phyloP scores from a whole-genome alignment of 2,797 vertebrate genomes.

The Gorsachius magnificus region DNA sequence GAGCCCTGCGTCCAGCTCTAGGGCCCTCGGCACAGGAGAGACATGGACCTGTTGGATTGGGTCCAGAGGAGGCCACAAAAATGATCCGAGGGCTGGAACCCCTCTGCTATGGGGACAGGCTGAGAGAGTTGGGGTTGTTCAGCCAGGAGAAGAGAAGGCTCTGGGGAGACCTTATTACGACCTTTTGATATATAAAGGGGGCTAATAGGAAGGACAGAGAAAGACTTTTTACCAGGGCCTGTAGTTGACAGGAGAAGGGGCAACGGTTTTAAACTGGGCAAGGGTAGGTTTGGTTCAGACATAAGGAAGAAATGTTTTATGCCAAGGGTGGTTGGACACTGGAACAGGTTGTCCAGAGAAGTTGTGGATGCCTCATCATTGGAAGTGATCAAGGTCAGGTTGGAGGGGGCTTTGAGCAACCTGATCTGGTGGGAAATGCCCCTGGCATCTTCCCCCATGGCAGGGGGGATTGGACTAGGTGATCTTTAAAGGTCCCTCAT shows the following conservation, averaged over 20 bases:
- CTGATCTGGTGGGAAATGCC: not conserved
- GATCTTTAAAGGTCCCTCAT: rapidly evolving
- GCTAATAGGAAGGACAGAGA: not conserved
- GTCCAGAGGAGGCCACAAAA: not conserved
- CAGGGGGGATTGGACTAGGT: rapidly evolving
- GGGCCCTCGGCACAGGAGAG: not conserved
- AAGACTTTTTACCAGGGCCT: too few relatives aligned
- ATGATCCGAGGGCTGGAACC: rapidly evolving
- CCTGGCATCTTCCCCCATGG: not conserved
- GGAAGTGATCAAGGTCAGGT: not conserved
- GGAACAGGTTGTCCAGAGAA: not conserved
- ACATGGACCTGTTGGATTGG: not conserved
- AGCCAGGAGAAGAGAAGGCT: not conserved
- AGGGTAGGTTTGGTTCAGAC: not conserved
- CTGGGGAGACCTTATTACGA: rapidly evolving
- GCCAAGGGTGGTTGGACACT: not conserved
- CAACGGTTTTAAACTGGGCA: not conserved
- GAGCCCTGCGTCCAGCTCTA: not conserved
- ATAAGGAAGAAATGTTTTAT: not conserved
- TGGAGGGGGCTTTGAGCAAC: not conserved
- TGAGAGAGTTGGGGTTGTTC: not conserved
- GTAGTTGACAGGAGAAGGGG: not conserved
- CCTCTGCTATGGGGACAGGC: not conserved
- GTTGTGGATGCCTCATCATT: not conserved
- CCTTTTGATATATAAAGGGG: not conserved